Conservation (phyloP, 2,113 vertebrate genomes). For the Macaca fascicularis region DNA sequence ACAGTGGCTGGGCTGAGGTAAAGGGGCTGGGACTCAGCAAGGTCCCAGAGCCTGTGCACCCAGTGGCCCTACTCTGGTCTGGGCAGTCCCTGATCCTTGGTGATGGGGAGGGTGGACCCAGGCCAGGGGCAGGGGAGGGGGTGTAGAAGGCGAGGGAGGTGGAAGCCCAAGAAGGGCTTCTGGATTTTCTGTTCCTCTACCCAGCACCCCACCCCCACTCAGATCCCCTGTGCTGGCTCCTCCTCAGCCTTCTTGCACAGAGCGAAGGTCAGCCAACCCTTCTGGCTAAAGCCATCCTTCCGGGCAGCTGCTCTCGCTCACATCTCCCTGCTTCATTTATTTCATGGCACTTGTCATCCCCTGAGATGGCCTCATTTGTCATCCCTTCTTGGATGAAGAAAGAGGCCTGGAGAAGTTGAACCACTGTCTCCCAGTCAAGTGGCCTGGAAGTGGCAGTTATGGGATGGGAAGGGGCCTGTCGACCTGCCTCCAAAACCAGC, state of each 20-base stretch:
- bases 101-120: background rate
- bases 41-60: no score
- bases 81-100: background rate
- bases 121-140: background rate
- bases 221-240: background rate
- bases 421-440: fast-evolving
- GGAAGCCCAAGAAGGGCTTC: background rate
- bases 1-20: background rate
- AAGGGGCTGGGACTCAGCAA: no score
- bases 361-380: no score
- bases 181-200: background rate
- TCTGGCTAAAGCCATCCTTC: background rate
- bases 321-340: background rate
- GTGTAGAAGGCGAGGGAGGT: background rate
- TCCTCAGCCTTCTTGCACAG: background rate
- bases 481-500: background rate
- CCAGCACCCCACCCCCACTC: background rate
- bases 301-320: background rate
- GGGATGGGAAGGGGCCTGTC: background rate
- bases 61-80: background rate
- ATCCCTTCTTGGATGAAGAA: background rate
- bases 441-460: background rate
- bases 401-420: background rate
- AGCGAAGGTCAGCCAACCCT: background rate
- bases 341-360: background rate